Conservation (phyloP, 2,113 vertebrate genomes). For the Planiliza haematocheilus region DNA sequence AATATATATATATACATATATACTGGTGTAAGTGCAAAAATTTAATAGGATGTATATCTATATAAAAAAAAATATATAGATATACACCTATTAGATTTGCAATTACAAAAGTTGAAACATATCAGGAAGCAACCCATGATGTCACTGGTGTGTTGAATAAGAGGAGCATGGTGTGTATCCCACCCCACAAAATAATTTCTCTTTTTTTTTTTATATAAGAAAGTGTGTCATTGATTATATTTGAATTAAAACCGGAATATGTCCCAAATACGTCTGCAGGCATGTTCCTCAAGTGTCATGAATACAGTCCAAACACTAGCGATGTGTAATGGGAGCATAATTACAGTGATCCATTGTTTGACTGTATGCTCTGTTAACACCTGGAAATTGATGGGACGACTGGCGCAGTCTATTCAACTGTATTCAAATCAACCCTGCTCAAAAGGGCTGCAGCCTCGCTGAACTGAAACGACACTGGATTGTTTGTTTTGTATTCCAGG, state of each 20-base stretch:
- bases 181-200: too few species aligned
- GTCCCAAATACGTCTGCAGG: neutral
- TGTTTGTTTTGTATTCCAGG: conserved; percentile 22
- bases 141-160: conserved; percentile 16
- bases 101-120: conserved; percentile 46
- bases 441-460: neutral
- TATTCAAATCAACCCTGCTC: conserved; percentile 49
- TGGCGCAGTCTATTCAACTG: conserved; percentile 7
- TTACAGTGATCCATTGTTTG: conserved; percentile 13
- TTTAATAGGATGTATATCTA: too few species aligned
- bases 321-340: conserved; percentile 21
- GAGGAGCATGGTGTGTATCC: neutral
- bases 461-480: conserved; percentile 25
- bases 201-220: neutral
- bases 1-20: too few species aligned
- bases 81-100: neutral
- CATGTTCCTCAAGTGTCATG: neutral
- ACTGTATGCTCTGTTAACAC: conserved; percentile 44
- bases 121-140: conserved; percentile 23
- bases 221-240: neutral
- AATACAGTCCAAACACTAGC: conserved; percentile 42
- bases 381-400: conserved; percentile 13
- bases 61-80: too few species aligned
- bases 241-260: neutral
- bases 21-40: too few species aligned